Evolutionary conservation across 1,140 invertebrate species (phyloP).

Genomic region (Paraescarpia echinospica): DNA sequence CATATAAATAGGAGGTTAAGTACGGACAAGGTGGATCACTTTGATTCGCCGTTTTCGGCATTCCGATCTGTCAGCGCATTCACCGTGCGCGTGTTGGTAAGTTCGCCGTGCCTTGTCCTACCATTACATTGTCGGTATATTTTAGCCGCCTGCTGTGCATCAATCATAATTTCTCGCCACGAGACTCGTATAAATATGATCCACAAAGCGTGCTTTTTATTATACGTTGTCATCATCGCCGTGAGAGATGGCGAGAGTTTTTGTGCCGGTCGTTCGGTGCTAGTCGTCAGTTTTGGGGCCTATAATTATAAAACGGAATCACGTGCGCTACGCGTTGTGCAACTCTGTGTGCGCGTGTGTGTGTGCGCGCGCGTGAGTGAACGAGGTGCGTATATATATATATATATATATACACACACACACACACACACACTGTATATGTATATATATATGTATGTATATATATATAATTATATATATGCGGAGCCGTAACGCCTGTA

Average conservation of each 20-base stretch:
- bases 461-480: not conserved
- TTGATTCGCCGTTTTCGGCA: not conserved
- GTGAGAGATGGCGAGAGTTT: not conserved
- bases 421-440: too few species aligned
- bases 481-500: too few species aligned
- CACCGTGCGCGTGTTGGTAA: not conserved
- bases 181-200: not conserved
- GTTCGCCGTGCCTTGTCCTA: not conserved
- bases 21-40: not conserved
- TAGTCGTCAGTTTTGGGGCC: not conserved
- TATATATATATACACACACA: not conserved
- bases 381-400: not conserved
- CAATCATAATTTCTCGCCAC: slow-evolving; percentile 1
- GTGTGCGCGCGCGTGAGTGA: not conserved
- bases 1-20: not conserved
- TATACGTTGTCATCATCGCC: not conserved
- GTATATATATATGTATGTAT: not conserved
- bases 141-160: not conserved
- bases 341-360: not conserved
- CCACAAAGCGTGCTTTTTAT: not conserved
- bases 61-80: not conserved
- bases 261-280: not conserved
- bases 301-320: not conserved
- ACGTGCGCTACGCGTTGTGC: not conserved
- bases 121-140: not conserved